A percentile compares a stretch with the other conserved stretches of the same genome.
phyloP scores from a whole-genome alignment of 2,113 vertebrate genomes.

The Psettodes erumei region DNA sequence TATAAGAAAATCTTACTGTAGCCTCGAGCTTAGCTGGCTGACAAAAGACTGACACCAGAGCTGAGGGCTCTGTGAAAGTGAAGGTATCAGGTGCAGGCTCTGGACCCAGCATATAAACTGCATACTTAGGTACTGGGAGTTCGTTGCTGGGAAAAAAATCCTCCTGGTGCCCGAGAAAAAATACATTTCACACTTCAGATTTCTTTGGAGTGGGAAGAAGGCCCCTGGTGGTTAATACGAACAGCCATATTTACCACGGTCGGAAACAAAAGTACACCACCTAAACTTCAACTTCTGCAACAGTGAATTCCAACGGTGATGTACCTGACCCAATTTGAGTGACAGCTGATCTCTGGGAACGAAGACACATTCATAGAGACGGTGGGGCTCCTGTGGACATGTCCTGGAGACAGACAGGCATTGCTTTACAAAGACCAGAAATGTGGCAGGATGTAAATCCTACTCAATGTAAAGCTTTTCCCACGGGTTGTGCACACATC shows the following conservation, averaged over 20 bases:
- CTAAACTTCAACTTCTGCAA: constrained; percentile 20
- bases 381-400: constrained; percentile 7
- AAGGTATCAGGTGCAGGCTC: constrained; percentile 45
- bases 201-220: constrained; percentile 25
- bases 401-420: constrained; percentile 29
- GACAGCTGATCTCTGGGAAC: constrained; percentile 44
- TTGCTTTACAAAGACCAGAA: constrained; percentile 30
- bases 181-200: constrained; percentile 41
- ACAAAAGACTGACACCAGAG: constrained; percentile 67
- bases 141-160: constrained; percentile 42
- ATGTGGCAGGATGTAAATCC: not conserved
- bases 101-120: constrained; percentile 45
- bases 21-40: constrained; percentile 57
- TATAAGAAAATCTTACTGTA: constrained; percentile 38
- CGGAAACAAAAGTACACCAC: constrained; percentile 37
- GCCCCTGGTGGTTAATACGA: constrained; percentile 5
- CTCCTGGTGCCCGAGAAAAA: constrained; percentile 30
- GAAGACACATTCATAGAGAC: constrained; percentile 4
- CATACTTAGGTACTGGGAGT: constrained; percentile 26
- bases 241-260: not conserved
- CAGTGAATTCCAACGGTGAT: constrained; percentile 16
- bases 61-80: constrained; percentile 55
- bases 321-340: constrained; percentile 40
- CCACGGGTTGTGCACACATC: not conserved
- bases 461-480: not conserved